Conservation (phyloP, 2,888 invertebrate genomes). For the Drosophila seclusa region DNA sequence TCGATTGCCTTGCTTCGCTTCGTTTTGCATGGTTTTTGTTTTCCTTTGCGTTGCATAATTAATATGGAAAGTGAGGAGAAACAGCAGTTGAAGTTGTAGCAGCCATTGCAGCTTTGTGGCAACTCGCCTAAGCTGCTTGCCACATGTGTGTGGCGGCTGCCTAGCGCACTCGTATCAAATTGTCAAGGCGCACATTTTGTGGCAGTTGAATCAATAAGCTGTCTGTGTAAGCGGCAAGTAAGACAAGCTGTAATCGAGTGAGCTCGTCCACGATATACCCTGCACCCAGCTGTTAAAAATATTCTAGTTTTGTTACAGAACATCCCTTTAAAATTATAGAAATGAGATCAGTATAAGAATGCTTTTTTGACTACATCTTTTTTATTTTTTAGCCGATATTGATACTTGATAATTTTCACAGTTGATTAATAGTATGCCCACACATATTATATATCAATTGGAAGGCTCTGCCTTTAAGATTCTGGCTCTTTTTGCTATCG, state of each 20-base stretch:
- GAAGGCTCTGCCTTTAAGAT: background rate
- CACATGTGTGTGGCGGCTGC: conserved; percentile 41
- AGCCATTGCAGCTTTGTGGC: conserved; percentile 20
- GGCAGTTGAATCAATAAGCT: conserved; percentile 55
- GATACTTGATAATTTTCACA: no score
- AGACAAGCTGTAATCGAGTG: background rate
- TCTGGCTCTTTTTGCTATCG: background rate
- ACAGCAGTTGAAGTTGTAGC: conserved; percentile 26
- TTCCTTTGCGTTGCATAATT: conserved; percentile 73
- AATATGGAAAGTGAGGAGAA: conserved; percentile 67
- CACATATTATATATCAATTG: background rate
- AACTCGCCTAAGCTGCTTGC: conserved; percentile 59
- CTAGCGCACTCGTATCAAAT: conserved; percentile 41
- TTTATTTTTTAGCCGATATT: no score
- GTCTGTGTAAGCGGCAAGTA: conserved; percentile 24
- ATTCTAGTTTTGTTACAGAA: background rate
- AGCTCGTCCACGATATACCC: background rate
- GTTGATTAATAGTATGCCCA: background rate
- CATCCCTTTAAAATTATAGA: background rate
- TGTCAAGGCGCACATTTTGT: conserved; percentile 69
- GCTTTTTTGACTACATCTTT: background rate
- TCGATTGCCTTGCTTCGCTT: conserved; percentile 54
- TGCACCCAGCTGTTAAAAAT: background rate
- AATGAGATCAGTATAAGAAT: background rate
- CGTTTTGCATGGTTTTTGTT: conserved; percentile 18